Conservation (phyloP, 1,140 invertebrate genomes). For the Zaprionus lachaisei region DNA sequence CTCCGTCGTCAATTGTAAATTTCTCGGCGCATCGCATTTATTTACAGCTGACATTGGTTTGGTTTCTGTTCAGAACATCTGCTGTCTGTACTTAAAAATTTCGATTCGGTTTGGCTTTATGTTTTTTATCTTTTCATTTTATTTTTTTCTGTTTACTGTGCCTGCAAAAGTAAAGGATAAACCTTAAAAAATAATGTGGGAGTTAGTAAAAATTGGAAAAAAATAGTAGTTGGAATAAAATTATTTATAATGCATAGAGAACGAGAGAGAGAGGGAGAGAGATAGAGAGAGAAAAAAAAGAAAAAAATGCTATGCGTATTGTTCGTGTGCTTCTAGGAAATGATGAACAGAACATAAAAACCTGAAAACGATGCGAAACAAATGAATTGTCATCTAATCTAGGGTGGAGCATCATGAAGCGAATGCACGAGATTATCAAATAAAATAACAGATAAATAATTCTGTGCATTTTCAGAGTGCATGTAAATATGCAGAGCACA, state of each 20-base stretch:
- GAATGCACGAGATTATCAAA: conserved; percentile 51
- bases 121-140: conserved; percentile 41
- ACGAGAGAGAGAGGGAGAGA: background rate
- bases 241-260: conserved; percentile 65
- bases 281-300: background rate
- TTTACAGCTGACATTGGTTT: conserved; percentile 72
- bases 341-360: conserved; percentile 1
- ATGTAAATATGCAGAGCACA: conserved; percentile 23
- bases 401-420: conserved; percentile 19
- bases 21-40: conserved; percentile 74
- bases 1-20: conserved; percentile 66
- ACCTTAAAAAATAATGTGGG: conserved; percentile 85
- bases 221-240: conserved; percentile 83
- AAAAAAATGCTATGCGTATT: background rate
- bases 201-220: conserved; percentile 85
- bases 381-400: conserved; percentile 2
- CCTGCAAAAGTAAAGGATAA: conserved; percentile 85
- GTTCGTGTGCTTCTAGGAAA: background rate
- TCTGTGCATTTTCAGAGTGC: conserved; percentile 4
- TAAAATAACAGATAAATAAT: conserved; percentile 40
- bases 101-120: conserved; percentile 51
- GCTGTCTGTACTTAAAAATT: conserved; percentile 77
- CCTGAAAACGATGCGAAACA: conserved; percentile 8
- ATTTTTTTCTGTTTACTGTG: conserved; percentile 77
- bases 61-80: conserved; percentile 72